These are phyloP conservation scores for Hypena proboscidalis DNA, from an alignment of 2,888 invertebrate genomes.

Conservation along the genomic window DNA sequence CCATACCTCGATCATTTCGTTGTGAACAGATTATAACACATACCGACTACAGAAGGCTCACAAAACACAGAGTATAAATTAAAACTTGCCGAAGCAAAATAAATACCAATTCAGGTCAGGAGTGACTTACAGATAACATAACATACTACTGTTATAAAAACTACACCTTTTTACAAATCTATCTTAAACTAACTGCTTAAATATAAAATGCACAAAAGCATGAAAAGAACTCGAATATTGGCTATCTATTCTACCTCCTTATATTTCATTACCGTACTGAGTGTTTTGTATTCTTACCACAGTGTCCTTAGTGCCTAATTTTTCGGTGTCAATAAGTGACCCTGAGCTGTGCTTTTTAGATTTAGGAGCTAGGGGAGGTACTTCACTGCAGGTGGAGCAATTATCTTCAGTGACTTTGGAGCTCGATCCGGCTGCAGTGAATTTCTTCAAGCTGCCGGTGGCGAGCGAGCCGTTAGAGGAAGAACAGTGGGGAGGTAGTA, in stretches of 20 bases:
- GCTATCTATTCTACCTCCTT: constrained; percentile 43
- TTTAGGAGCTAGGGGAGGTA: constrained; percentile 73
- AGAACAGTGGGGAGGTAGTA: constrained; percentile 75
- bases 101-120: constrained; percentile 4
- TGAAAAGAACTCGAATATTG: constrained; percentile 32
- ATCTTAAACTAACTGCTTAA: constrained; percentile 30
- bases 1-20: too few species aligned
- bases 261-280: constrained; percentile 74
- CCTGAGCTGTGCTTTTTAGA: constrained; percentile 78
- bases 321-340: constrained; percentile 76
- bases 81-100: neutral
- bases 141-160: constrained; percentile 42
- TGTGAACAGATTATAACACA: neutral
- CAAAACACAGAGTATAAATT: neutral
- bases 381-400: constrained; percentile 76
- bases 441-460: constrained; percentile 74
- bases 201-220: constrained; percentile 27
- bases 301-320: constrained; percentile 72
- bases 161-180: constrained; percentile 46
- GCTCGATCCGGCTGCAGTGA: constrained; percentile 66
- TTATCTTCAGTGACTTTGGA: constrained; percentile 68
- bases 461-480: constrained; percentile 78
- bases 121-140: constrained; percentile 22
- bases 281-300: constrained; percentile 76
- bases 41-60: constrained; percentile 12